phyloP scores from a whole-genome alignment of 2,888 invertebrate species.

The Abscondita cerata region DNA sequence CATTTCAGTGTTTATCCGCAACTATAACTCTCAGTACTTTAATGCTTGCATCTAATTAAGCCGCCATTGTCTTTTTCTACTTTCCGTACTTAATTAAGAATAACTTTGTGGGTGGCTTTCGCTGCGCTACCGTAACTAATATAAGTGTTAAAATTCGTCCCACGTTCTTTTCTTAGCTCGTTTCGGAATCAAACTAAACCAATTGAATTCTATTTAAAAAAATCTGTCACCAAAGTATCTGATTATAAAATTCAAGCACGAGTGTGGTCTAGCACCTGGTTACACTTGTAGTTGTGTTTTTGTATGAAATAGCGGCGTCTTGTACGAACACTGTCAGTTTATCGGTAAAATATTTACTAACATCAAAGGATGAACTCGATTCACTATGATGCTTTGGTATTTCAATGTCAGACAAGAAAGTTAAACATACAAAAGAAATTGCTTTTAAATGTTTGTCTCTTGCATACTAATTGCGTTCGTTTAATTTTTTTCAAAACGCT shows the following conservation, averaged over 20 bases:
- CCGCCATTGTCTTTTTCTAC: conserved; percentile 23
- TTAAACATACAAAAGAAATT: background rate
- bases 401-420: conserved; percentile 12
- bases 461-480: conserved; percentile 9
- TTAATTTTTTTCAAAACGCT: conserved; percentile 1
- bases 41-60: conserved; percentile 30
- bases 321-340: conserved; percentile 42
- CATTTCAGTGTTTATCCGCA: conserved; percentile 24
- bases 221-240: conserved; percentile 28
- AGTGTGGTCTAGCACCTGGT: conserved; percentile 45
- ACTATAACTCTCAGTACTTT: conserved; percentile 24
- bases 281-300: conserved; percentile 42
- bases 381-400: conserved; percentile 10
- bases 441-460: conserved; percentile 7
- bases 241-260: conserved; percentile 38
- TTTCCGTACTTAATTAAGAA: background rate
- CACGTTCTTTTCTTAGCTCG: conserved; percentile 23
- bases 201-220: conserved; percentile 14
- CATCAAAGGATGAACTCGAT: conserved; percentile 29
- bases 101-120: conserved; percentile 8
- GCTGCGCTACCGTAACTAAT: background rate
- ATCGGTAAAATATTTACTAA: conserved; percentile 21
- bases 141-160: conserved; percentile 17
- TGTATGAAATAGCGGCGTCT: conserved; percentile 43
- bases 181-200: conserved; percentile 15